Conservation (phyloP, 1,140 invertebrate genomes). For the Capitella teleta region DNA sequence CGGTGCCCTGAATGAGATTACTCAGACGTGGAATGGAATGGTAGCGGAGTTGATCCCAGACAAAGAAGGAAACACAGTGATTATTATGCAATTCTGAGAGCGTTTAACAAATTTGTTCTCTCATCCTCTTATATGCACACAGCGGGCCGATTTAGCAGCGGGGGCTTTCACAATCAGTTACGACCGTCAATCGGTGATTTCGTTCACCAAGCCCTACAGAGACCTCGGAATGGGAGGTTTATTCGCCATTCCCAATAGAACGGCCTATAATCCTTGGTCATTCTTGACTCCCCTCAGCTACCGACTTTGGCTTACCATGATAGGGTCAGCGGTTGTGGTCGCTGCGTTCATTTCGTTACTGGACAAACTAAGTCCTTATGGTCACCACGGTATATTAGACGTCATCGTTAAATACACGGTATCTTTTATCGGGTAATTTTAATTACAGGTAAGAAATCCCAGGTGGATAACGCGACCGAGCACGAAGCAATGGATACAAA, state of each 20-base stretch:
- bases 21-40: constrained; percentile 52
- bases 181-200: background rate
- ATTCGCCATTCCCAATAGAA: background rate
- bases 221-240: background rate
- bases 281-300: background rate
- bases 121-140: background rate
- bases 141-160: background rate
- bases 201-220: background rate
- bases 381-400: background rate
- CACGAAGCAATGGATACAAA: background rate
- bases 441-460: background rate
- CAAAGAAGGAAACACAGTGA: constrained; percentile 4
- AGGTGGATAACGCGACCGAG: background rate
- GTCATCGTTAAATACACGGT: too few species aligned
- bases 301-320: background rate
- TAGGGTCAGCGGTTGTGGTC: background rate
- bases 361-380: background rate
- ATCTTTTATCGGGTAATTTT: background rate
- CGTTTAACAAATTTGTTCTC: too few species aligned
- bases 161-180: background rate
- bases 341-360: background rate
- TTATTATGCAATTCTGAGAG: too few species aligned
- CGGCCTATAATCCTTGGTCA: background rate
- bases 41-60: constrained; percentile 20
- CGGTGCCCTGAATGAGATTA: constrained; percentile 56